Percentiles rank a stretch among this genome's conserved stretches.
Conservation (phyloP, 2,888 invertebrate genomes). For the Drosophila nigricruria region DNA sequence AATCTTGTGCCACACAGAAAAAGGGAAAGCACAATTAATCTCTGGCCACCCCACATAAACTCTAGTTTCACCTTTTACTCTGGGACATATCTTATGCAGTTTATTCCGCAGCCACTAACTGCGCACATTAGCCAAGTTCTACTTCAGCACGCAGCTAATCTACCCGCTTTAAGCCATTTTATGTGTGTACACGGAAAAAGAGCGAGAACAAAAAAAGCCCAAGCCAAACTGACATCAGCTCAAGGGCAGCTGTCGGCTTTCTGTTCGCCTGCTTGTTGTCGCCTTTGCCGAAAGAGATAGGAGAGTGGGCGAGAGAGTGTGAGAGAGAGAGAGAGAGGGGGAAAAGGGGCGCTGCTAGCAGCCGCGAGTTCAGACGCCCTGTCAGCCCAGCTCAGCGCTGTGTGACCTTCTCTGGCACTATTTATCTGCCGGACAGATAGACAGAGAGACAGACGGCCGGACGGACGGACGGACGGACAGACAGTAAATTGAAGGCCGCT, state of each 20-base stretch:
- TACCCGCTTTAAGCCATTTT: constrained; percentile 63
- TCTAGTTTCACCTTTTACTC: constrained; percentile 3
- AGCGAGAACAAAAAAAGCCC: constrained; percentile 29
- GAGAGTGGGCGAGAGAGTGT: background rate
- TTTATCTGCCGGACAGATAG: constrained; percentile 48
- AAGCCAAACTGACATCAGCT: constrained; percentile 44
- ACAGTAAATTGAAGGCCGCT: constrained; percentile 44
- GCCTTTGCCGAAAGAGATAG: background rate
- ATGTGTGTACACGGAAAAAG: constrained; percentile 23
- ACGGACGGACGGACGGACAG: background rate
- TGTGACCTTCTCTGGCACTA: constrained; percentile 51
- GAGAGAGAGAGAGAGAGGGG: background rate
- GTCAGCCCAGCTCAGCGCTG: constrained; percentile 21
- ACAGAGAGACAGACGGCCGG: background rate
- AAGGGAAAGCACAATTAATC: background rate
- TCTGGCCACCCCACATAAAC: background rate
- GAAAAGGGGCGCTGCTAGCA: background rate
- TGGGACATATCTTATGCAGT: background rate
- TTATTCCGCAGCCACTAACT: constrained; percentile 16
- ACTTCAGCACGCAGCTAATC: constrained; percentile 55
- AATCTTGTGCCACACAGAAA: background rate
- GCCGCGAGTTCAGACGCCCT: constrained; percentile 26
- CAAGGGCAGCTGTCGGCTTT: constrained; percentile 54
- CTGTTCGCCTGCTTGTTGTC: constrained; percentile 33
- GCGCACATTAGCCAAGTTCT: constrained; percentile 24